Percentiles rank a stretch among this genome's conserved stretches.
These are phyloP conservation scores for Macrosteles quadrilineatus DNA, from an alignment of 1,140 invertebrate genomes.

Conservation along the genomic window DNA sequence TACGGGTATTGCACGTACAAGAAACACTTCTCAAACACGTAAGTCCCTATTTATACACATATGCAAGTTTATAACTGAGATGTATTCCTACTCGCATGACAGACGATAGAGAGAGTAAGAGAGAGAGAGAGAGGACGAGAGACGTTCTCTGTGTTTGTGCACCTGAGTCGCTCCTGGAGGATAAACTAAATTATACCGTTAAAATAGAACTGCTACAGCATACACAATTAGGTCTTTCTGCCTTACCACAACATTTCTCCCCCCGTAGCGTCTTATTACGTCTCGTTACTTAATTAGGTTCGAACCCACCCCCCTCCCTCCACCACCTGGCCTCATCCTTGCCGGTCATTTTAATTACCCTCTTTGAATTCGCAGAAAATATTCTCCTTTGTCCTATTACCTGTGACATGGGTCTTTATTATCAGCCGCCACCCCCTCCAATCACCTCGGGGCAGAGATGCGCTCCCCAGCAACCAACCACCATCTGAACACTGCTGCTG, in stretches of 20 bases:
- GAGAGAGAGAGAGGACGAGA: too few relatives aligned
- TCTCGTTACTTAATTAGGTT: neutral
- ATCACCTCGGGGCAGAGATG: too few relatives aligned
- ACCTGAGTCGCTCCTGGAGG: neutral
- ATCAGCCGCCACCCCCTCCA: too few relatives aligned
- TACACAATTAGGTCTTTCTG: conserved; percentile 12
- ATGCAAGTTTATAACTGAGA: too few relatives aligned
- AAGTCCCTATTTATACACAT: too few relatives aligned
- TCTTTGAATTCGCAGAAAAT: neutral
- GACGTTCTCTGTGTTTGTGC: neutral
- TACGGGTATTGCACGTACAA: too few relatives aligned
- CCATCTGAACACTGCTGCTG: too few relatives aligned
- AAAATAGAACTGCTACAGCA: conserved; percentile 3
- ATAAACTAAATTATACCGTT: conserved; percentile 15
- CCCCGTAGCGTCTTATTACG: conserved; percentile 1
- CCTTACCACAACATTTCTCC: conserved; percentile 1
- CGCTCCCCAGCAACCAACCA: too few relatives aligned
- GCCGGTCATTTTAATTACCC: conserved; percentile 3
- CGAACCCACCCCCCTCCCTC: conserved; percentile 5
- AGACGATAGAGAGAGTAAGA: too few relatives aligned
- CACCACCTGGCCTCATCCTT: neutral
- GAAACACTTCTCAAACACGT: too few relatives aligned
- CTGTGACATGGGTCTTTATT: neutral
- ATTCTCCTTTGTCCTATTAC: conserved; percentile 9
- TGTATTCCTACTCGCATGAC: too few relatives aligned